Evolutionary conservation across 2,113 vertebrate species (phyloP).

Genomic region (Morone saxatilis): DNA sequence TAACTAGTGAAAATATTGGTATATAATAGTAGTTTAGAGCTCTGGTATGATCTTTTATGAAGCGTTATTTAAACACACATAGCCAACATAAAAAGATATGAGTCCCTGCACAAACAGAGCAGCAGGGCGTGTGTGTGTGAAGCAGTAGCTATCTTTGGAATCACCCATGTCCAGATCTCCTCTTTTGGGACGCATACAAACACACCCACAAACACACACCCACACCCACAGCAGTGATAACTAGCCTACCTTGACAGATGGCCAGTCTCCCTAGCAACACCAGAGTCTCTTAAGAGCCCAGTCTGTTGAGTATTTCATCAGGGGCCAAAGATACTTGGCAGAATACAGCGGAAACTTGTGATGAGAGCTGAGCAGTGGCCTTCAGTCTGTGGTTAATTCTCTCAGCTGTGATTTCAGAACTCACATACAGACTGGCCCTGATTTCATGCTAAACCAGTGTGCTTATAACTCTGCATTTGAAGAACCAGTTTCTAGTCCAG

Average conservation of each 20-base stretch:
- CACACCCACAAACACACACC: slow-evolving; percentile 58
- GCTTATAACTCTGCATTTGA: not conserved
- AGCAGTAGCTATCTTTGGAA: slow-evolving; percentile 67
- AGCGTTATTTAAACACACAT: not conserved
- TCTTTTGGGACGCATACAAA: slow-evolving; percentile 63
- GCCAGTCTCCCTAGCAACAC: slow-evolving; percentile 80
- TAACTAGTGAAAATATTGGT: not conserved
- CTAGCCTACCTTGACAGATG: slow-evolving; percentile 77
- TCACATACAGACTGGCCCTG: slow-evolving; percentile 10
- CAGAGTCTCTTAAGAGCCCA: slow-evolving; percentile 68
- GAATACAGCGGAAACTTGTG: slow-evolving; percentile 29
- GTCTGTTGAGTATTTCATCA: slow-evolving; percentile 74
- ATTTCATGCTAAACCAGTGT: slow-evolving; percentile 32
- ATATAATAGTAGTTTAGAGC: not conserved
- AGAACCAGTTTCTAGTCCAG: too few species aligned
- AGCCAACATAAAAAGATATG: not conserved
- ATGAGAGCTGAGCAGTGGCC: slow-evolving; percentile 36
- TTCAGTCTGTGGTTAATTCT: slow-evolving; percentile 37
- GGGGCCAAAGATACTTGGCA: slow-evolving; percentile 68
- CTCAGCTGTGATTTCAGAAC: slow-evolving; percentile 50
- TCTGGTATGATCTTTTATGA: not conserved
- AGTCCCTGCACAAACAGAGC: slow-evolving; percentile 25
- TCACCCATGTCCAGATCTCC: slow-evolving; percentile 44
- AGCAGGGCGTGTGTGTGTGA: slow-evolving; percentile 38
- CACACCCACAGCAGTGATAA: slow-evolving; percentile 54